Evolutionary conservation across 2,888 invertebrate genomes (phyloP), one percentile per base, ranked within the genome.

Genomic region (Latheticus oryzae): DNA sequence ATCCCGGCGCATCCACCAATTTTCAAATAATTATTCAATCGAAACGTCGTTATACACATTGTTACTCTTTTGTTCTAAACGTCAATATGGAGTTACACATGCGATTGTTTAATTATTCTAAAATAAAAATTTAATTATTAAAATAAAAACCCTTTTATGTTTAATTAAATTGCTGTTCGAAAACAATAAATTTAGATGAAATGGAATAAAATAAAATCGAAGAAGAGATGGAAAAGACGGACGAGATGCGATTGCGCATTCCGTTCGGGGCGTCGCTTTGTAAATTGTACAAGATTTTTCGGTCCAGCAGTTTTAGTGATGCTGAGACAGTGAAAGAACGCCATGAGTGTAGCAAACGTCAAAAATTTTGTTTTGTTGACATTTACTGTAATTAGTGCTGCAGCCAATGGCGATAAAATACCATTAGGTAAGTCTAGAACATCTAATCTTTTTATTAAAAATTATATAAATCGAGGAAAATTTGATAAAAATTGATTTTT

Each of bases 231-330:
- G 68, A 68, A 62, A 47, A 23, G 12, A 37, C 11, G 5, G 12
- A 17, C 15, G 24, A 60, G 58, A 38, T 57, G 71, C 73, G 74
- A 58, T 69, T 73, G 76, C 75, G 76, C 73, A 58, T 30, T 35
- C 47, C 60, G 56, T 64, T 65, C 72, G 72, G n/a, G 73, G 74
- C 75, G 72, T 74, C 71, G 73, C 71, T 73, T 73, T 71, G 72
- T 71, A 66, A n/a, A n/a, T n/a, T n/a, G n/a, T n/a, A n/a, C n/a
- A n/a, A 59, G 52, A 69, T 66, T 67, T 73, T n/a, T n/a, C n/a
- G 76, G 75, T 74, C 75, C 74, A 73, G 72, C 71, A 68, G n/a
- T n/a, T n/a, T 66, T 61, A 66, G 73, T 70, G 77, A 77, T 66
- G 77, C 77, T 77, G 77, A 63, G 68, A 61, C n/a, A n/a, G n/a